phyloP scores from a whole-genome alignment of 2,113 vertebrate genomes.

The Grammomys surdaster region DNA sequence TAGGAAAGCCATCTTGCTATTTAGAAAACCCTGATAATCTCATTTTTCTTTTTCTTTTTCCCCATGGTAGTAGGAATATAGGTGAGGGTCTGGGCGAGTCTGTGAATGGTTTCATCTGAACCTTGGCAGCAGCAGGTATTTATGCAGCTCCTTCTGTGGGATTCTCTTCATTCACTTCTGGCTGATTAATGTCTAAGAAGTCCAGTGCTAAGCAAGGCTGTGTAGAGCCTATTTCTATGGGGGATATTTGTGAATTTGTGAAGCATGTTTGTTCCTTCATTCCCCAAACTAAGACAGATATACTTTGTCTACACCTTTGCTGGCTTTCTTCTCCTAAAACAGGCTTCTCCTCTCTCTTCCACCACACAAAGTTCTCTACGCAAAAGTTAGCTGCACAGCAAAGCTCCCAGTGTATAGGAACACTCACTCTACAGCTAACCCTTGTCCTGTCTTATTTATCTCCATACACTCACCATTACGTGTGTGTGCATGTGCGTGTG shows the following conservation, averaged over 20 bases:
- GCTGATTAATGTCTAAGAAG: not conserved
- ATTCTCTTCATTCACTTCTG: constrained; percentile 18
- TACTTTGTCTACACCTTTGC: not conserved
- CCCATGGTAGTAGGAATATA: not conserved
- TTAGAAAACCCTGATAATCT: constrained; percentile 46
- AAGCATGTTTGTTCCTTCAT: not conserved
- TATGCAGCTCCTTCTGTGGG: not conserved
- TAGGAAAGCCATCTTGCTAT: constrained; percentile 40
- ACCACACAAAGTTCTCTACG: not conserved
- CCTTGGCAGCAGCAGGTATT: not conserved
- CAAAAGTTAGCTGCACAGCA: not conserved
- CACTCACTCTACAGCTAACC: not conserved
- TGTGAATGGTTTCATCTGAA: not conserved
- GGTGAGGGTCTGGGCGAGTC: constrained; percentile 3
- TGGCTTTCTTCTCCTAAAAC: not conserved
- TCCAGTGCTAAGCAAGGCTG: not conserved
- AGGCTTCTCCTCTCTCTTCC: not conserved
- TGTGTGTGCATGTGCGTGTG: too few relatives aligned
- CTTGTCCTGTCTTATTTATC: not conserved
- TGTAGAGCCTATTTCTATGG: not conserved
- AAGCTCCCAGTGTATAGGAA: not conserved
- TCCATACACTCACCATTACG: not conserved
- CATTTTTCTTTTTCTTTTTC: not conserved
- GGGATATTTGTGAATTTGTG: not conserved
- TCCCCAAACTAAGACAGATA: not conserved